Evolutionary conservation across 2,113 vertebrate genomes (phyloP).

Genomic region (Fulica atra): DNA sequence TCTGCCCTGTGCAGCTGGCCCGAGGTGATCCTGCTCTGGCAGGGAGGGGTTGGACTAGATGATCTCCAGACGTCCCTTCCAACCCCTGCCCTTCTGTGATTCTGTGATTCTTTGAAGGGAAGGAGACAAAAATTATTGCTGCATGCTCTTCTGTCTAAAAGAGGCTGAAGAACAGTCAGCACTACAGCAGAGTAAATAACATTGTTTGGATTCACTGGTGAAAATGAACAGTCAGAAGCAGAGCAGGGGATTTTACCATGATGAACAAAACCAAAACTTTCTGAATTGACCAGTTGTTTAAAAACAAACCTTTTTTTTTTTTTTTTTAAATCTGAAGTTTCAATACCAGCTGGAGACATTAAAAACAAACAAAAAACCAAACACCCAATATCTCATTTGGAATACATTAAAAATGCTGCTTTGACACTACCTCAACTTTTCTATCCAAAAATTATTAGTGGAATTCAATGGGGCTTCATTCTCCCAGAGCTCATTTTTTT

Average conservation of each 20-base stretch:
- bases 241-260: not conserved
- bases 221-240: not conserved
- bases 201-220: not conserved
- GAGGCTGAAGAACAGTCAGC: not conserved
- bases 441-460: not conserved
- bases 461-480: not conserved
- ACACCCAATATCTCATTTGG: not conserved
- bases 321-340: not conserved
- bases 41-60: no score
- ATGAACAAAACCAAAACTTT: not conserved
- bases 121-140: not conserved
- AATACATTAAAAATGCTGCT: not conserved
- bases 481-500: not conserved
- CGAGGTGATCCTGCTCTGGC: no score
- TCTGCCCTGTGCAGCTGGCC: no score
- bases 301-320: not conserved
- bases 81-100: no score
- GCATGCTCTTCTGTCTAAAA: not conserved
- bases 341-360: not conserved
- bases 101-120: not conserved
- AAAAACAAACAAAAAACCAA: not conserved
- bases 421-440: not conserved
- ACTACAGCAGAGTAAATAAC: not conserved
- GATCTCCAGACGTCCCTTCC: no score
- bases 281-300: not conserved